Evolutionary conservation across 1,140 invertebrate species (phyloP).

Genomic region (Drosophila parvula): DNA sequence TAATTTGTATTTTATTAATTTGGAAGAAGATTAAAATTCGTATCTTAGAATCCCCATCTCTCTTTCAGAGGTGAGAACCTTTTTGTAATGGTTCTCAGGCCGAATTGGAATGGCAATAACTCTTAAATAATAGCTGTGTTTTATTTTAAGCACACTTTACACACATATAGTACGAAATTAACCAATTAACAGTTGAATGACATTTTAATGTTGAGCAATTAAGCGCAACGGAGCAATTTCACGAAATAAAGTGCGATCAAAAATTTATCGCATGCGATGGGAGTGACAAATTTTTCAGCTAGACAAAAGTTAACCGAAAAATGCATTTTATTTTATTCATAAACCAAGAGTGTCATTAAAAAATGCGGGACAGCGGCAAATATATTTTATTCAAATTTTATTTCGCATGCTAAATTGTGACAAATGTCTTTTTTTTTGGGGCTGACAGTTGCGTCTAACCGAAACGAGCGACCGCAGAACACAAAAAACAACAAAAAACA

Average conservation of each 20-base stretch:
- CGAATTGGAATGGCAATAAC: conserved; percentile 53
- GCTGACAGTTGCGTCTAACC: conserved; percentile 73
- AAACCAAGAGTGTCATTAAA: conserved; percentile 73
- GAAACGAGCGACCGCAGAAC: conserved; percentile 37
- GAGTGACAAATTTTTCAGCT: conserved; percentile 52
- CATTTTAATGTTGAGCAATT: conserved; percentile 77
- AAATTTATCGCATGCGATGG: conserved; percentile 68
- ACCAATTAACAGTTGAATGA: conserved; percentile 79
- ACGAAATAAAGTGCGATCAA: conserved; percentile 26
- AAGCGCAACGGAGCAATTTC: conserved; percentile 49
- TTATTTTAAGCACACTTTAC: conserved; percentile 72
- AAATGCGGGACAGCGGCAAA: conserved; percentile 46
- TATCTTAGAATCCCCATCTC: conserved; percentile 2
- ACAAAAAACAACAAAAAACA: conserved; percentile 35
- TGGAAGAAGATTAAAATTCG: background rate
- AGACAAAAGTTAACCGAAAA: conserved; percentile 40
- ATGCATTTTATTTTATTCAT: conserved; percentile 74
- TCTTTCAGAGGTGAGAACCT: conserved; percentile 1
- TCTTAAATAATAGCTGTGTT: conserved; percentile 68
- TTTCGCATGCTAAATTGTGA: conserved; percentile 73
- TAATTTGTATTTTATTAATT: conserved; percentile 16
- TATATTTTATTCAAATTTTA: conserved; percentile 77
- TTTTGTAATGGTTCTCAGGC: conserved; percentile 25
- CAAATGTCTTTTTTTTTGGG: conserved; percentile 59
- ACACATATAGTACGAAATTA: conserved; percentile 37